phyloP scores from a whole-genome alignment of 2,888 invertebrate genomes.

The Diachrysia chrysitis region DNA sequence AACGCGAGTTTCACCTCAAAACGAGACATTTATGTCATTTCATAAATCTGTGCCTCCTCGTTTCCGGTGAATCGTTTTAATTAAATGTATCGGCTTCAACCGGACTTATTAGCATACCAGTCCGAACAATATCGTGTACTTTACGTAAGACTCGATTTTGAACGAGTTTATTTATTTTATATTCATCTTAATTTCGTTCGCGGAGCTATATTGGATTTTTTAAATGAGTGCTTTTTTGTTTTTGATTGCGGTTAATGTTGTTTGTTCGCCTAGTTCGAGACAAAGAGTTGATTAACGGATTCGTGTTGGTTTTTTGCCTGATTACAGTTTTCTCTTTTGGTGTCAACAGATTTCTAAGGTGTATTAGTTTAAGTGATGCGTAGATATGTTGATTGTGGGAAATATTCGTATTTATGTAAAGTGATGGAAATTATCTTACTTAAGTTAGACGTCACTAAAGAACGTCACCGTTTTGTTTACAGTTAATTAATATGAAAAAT shows the following conservation, averaged over 20 bases:
- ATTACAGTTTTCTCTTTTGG: conserved; percentile 48
- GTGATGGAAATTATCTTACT: neutral
- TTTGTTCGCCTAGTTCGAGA: conserved; percentile 49
- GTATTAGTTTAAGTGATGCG: neutral
- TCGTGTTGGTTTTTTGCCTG: conserved; percentile 38
- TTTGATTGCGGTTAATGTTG: conserved; percentile 54
- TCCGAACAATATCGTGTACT: conserved; percentile 64
- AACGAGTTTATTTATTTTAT: conserved; percentile 74
- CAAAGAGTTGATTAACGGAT: conserved; percentile 51
- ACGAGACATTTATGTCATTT: conserved; percentile 74
- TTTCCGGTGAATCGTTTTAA: conserved; percentile 77
- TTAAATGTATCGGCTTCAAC: conserved; percentile 57
- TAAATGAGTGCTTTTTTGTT: conserved; percentile 60
- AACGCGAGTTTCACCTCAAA: conserved; percentile 64
- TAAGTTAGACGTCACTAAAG: too few species aligned
- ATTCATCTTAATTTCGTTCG: conserved; percentile 76
- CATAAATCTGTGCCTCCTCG: conserved; percentile 73
- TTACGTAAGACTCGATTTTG: conserved; percentile 65
- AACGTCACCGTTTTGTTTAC: neutral
- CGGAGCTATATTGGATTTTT: conserved; percentile 69
- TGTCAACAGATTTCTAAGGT: conserved; percentile 37
- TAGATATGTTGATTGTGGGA: neutral
- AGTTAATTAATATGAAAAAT: too few species aligned
- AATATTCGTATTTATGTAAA: neutral
- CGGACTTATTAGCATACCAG: conserved; percentile 56